Conservation (phyloP, 2,888 invertebrate species). For the Pediacus dermestoides region DNA sequence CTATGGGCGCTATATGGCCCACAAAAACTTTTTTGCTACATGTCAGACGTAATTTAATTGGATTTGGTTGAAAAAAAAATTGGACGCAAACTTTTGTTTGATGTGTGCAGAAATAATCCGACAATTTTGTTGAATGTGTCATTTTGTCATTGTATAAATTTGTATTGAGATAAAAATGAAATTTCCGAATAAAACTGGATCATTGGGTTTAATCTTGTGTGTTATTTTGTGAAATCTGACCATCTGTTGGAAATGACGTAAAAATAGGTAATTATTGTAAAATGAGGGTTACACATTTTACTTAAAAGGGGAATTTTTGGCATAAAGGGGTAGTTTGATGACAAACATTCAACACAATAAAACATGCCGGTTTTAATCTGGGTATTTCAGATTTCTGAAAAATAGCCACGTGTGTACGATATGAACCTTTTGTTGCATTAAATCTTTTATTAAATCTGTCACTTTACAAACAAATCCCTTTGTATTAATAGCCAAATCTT, state of each 20-base stretch:
- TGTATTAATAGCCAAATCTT: constrained; percentile 33
- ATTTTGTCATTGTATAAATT: too few relatives aligned
- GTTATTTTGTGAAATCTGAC: constrained; percentile 38
- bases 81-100: too few relatives aligned
- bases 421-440: constrained; percentile 11
- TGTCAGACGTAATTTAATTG: too few relatives aligned
- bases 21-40: too few relatives aligned
- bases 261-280: constrained; percentile 50
- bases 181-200: too few relatives aligned
- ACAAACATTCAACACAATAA: constrained; percentile 41
- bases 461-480: constrained; percentile 28
- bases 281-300: constrained; percentile 47
- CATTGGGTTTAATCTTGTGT: constrained; percentile 42
- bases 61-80: too few relatives aligned
- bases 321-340: constrained; percentile 46
- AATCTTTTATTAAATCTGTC: constrained; percentile 34
- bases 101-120: too few relatives aligned
- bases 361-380: constrained; percentile 22
- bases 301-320: constrained; percentile 48
- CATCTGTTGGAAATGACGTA: constrained; percentile 46
- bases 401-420: constrained; percentile 7
- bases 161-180: too few relatives aligned
- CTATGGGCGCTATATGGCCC: too few relatives aligned
- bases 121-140: too few relatives aligned
- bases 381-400: constrained; percentile 13